Base-by-base conservation (phyloP, 2,888 invertebrate genomes). In the Papilio gigon region DNA sequence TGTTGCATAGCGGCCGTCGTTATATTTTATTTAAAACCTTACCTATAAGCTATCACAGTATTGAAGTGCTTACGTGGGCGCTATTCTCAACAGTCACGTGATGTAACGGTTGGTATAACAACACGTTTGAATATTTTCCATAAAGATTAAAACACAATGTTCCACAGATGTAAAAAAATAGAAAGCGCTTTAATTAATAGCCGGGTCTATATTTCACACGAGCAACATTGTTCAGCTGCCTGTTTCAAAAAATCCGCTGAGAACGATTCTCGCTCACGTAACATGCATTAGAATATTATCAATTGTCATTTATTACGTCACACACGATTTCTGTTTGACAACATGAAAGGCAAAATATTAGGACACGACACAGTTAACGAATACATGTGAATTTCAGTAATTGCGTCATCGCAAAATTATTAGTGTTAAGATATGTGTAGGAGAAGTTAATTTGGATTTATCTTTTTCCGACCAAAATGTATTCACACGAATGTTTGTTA, bases 401-500 rank as follows among this genome's bases (percentile, higher is more conserved):
- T 63, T 68, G 58, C 67, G 4, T 63, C 42, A 68, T 63, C n/a
- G 11, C 25, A 22, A n/a, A 17, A 25, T 9, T 2, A 40, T 40
- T 40, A 25, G 6, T 22, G 11, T 61, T 27, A 25, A 53, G 27
- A 27, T 50, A n/a, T 40, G 1, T 11, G 50, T n/a, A 50, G 1
- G 5, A 22, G 11, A 22, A 42, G 42, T 17, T 42, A 8, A 42
- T 42, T 44, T 44, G 20, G 22, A 25, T 25, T 20, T 1, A 9
- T 8, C 4, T 20, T 53, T 25, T 53, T 53, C 17, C 3, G 3
- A 53, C 8, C n/a, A 53, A 53, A 11, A 53, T 27, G 30, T 33
- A 20, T 14, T 44, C n/a, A 17, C 22, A 30, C 68, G 75, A 73
- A 72, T 70, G 72, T 73, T 93, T 93, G 65, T 75, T 74, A 65